A percentile compares a stretch with the other conserved stretches of the same genome.
Conservation (phyloP, 2,797 vertebrate genomes). For the Lophius americanus region DNA sequence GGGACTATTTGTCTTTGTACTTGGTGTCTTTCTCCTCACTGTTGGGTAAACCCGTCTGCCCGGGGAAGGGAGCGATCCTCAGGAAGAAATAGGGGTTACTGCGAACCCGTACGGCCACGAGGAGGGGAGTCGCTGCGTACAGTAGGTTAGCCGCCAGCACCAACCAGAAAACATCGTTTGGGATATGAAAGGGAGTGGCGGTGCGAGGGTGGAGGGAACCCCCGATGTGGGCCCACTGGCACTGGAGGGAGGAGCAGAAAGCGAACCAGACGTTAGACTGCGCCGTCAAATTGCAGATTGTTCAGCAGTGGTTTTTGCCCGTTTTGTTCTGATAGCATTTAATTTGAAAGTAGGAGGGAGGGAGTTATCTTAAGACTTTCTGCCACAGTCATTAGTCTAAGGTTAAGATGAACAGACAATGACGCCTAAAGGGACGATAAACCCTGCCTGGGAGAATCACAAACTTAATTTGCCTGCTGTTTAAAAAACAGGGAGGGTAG, state of each 20-base stretch:
- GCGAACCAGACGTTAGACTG: conserved; percentile 7
- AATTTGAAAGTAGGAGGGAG: conserved; percentile 11
- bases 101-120: conserved; percentile 85
- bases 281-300: not conserved
- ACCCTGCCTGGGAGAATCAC: conserved; percentile 10
- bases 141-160: conserved; percentile 84
- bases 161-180: conserved; percentile 73
- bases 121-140: conserved; percentile 79
- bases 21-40: conserved; percentile 83
- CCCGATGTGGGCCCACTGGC: conserved; percentile 89
- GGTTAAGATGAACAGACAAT: conserved; percentile 22
- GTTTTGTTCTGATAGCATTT: not conserved
- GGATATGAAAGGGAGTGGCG: conserved; percentile 86
- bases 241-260: conserved; percentile 75
- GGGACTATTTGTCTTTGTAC: conserved; percentile 70
- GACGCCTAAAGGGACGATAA: conserved; percentile 23
- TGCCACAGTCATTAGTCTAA: conserved; percentile 32
- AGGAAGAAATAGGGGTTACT: conserved; percentile 85
- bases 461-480: conserved; percentile 17
- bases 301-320: not conserved
- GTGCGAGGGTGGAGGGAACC: conserved; percentile 88
- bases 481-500: conserved; percentile 23
- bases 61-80: conserved; percentile 47
- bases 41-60: conserved; percentile 69
- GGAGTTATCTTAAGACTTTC: conserved; percentile 9